Conservation (phyloP, 2,797 vertebrate species). For the Xenentodon cancila region DNA sequence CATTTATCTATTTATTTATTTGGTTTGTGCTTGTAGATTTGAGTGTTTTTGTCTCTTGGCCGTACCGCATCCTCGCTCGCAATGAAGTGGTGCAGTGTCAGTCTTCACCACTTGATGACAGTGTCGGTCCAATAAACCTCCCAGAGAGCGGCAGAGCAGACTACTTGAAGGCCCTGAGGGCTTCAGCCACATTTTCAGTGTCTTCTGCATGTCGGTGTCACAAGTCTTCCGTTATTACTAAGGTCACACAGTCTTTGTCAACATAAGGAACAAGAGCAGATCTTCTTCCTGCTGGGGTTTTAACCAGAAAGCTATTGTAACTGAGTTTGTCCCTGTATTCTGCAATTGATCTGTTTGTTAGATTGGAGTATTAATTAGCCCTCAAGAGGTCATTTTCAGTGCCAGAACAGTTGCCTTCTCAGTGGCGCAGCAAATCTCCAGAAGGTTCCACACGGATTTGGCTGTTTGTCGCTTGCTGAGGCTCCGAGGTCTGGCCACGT, state of each 20-base stretch:
- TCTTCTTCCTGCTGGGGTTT: slow-evolving; percentile 13
- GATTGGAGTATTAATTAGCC: slow-evolving; percentile 69
- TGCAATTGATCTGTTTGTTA: slow-evolving; percentile 56
- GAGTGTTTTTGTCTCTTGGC: too few relatives aligned
- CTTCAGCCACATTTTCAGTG: neutral
- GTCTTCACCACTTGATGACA: slow-evolving; percentile 49
- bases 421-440: slow-evolving; percentile 11
- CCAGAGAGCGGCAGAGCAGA: slow-evolving; percentile 1
- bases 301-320: neutral
- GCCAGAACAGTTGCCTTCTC: slow-evolving; percentile 47
- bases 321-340: slow-evolving; percentile 16
- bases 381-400: slow-evolving; percentile 53
- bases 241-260: too few relatives aligned
- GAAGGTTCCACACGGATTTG: slow-evolving; percentile 43
- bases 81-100: neutral
- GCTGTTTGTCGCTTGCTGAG: slow-evolving; percentile 33
- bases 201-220: neutral
- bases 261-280: neutral
- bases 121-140: slow-evolving; percentile 44
- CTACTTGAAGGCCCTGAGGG: slow-evolving; percentile 7
- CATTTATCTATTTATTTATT: too few relatives aligned
- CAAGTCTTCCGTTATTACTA: neutral
- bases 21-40: too few relatives aligned
- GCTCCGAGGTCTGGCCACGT: slow-evolving; percentile 35
- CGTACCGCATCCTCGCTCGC: too few relatives aligned